Conservation (phyloP, 2,888 invertebrate species). For the Beris chalybata region DNA sequence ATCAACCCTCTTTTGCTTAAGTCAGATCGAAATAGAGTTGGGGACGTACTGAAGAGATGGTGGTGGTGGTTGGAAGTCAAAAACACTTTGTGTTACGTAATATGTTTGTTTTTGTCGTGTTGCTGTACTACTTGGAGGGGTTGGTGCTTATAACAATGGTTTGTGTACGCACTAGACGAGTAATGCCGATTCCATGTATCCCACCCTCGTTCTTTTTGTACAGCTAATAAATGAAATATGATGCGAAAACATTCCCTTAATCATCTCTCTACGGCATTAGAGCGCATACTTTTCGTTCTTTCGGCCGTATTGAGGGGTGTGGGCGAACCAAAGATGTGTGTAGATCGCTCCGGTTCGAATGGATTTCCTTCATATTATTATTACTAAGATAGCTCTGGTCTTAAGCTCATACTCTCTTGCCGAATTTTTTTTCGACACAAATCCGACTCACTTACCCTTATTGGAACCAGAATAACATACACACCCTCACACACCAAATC, state of each 20-base stretch:
- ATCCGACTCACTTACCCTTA: too few species aligned
- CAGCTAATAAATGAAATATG: slow-evolving; percentile 46
- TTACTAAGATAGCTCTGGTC: too few species aligned
- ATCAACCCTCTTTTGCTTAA: slow-evolving; percentile 1
- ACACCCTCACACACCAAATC: too few species aligned
- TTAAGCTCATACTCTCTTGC: too few species aligned
- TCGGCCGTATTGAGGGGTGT: background rate
- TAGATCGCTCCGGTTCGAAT: too few species aligned
- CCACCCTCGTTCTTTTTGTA: slow-evolving; percentile 6
- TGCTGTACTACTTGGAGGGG: background rate
- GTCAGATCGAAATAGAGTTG: background rate
- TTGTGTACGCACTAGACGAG: slow-evolving; percentile 10
- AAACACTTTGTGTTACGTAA: slow-evolving; percentile 15
- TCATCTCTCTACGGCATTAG: slow-evolving; percentile 40
- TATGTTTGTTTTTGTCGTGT: slow-evolving; percentile 20
- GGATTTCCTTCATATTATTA: too few species aligned
- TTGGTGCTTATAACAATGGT: slow-evolving; percentile 8
- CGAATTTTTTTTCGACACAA: too few species aligned
- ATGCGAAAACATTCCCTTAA: slow-evolving; percentile 44
- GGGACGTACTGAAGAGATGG: too few species aligned
- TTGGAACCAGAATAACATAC: too few species aligned
- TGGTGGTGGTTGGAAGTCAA: slow-evolving; percentile 4
- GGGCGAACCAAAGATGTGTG: background rate
- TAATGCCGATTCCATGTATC: slow-evolving; percentile 20
- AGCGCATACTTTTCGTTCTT: slow-evolving; percentile 10